Conservation (phyloP, 2,888 invertebrate genomes). For the Luperina nickerlii region DNA sequence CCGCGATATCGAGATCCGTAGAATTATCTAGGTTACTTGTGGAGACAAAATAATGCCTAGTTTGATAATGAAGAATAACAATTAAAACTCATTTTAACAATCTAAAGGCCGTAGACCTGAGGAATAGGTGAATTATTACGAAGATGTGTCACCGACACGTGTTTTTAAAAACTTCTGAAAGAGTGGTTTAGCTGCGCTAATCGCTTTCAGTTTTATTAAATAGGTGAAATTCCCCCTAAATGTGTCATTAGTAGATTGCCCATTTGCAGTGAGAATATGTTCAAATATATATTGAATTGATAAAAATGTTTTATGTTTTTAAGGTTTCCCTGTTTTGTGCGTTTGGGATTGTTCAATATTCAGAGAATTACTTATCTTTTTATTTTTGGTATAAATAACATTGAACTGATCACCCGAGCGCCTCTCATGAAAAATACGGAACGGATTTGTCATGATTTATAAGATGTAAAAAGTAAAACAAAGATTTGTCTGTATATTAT, state of each 20-base stretch:
- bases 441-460: not conserved
- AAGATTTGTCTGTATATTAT: slow-evolving; percentile 6
- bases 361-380: not conserved
- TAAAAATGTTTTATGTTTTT: not conserved
- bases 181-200: not conserved
- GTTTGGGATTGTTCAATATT: not conserved
- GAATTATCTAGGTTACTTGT: not conserved
- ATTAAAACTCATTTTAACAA: slow-evolving; percentile 9
- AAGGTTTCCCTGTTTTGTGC: not conserved
- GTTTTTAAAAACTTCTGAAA: not conserved
- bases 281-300: not conserved
- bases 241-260: not conserved
- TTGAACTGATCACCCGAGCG: not conserved
- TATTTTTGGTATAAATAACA: slow-evolving; percentile 2
- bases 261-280: too few relatives aligned
- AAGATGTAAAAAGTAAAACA: slow-evolving; percentile 41
- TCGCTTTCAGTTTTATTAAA: not conserved
- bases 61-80: slow-evolving; percentile 17
- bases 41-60: slow-evolving; percentile 15
- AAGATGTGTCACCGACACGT: not conserved
- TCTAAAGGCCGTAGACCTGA: slow-evolving; percentile 31
- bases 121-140: not conserved
- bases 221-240: not conserved
- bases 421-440: slow-evolving; percentile 16
- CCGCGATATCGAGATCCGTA: not conserved